These are phyloP conservation scores for Limonius californicus DNA, from an alignment of 1,140 invertebrate species.

Conservation along the genomic window DNA sequence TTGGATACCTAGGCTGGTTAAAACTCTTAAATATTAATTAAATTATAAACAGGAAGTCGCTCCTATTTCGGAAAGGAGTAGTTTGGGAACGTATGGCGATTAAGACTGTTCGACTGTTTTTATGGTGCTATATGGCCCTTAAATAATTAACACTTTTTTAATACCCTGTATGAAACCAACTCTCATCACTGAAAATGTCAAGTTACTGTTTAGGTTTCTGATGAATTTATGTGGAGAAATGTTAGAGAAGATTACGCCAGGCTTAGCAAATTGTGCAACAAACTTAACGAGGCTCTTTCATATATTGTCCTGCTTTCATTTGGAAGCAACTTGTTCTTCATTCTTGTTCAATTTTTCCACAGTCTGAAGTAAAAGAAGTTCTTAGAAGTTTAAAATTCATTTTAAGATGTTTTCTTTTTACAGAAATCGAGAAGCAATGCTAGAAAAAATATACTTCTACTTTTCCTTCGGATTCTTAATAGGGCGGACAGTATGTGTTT, in stretches of 20 bases:
- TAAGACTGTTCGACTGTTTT: too few species aligned
- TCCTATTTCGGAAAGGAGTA: too few species aligned
- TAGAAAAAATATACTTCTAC: conserved; percentile 52
- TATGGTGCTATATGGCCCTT: too few species aligned
- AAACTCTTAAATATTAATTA: too few species aligned
- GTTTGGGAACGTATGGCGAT: too few species aligned
- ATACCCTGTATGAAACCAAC: too few species aligned
- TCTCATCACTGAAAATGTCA: too few species aligned
- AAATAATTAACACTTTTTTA: too few species aligned
- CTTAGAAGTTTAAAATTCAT: not conserved
- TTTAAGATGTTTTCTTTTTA: not conserved
- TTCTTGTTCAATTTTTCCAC: conserved; percentile 67
- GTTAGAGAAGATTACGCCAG: conserved; percentile 57
- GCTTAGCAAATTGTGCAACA: conserved; percentile 54
- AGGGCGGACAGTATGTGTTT: conserved; percentile 53
- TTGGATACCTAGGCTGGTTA: too few species aligned
- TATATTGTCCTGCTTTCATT: conserved; percentile 62
- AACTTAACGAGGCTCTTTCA: conserved; percentile 55
- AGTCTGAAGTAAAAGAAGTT: conserved; percentile 58
- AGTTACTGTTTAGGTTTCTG: not conserved
- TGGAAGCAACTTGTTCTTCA: conserved; percentile 67
- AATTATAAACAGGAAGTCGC: too few species aligned
- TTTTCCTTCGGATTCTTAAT: conserved; percentile 57
- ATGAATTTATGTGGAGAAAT: conserved; percentile 50
- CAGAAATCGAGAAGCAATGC: not conserved